Percentiles rank a stretch among this genome's conserved stretches.
Evolutionary conservation across 2,888 invertebrate species (phyloP).

Genomic region (Parelbella ahira): DNA sequence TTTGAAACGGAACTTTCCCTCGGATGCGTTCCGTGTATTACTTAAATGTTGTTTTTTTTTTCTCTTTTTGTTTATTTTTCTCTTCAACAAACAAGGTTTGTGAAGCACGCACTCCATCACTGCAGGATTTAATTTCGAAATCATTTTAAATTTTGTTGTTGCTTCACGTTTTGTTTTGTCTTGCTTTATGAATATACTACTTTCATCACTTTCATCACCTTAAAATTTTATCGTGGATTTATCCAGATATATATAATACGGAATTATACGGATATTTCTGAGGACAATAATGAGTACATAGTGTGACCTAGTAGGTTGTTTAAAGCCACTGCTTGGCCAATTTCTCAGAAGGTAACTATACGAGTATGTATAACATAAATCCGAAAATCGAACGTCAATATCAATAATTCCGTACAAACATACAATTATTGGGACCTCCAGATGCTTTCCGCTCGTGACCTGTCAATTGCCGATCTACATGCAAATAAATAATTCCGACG

Average conservation of each 20-base stretch:
- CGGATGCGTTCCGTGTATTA: conserved; percentile 50
- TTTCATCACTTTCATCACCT: no score
- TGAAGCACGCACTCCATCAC: conserved; percentile 34
- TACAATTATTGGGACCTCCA: conserved; percentile 16
- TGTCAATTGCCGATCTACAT: conserved; percentile 23
- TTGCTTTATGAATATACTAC: no score
- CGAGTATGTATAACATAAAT: no score
- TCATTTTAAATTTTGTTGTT: conserved; percentile 6
- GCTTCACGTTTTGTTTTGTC: conserved; percentile 5
- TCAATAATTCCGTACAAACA: conserved; percentile 15
- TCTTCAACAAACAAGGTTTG: conserved; percentile 41
- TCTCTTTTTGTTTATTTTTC: conserved; percentile 26
- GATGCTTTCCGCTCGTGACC: conserved; percentile 17
- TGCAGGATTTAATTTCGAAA: conserved; percentile 13
- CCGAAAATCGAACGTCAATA: conserved; percentile 4
- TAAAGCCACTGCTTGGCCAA: no score
- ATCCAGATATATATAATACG: no score
- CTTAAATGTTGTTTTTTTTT: conserved; percentile 41
- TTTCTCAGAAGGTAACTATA: no score
- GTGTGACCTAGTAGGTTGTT: no score
- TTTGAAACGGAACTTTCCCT: conserved; percentile 52
- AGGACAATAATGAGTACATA: no score
- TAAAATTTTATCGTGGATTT: no score
- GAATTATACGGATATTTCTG: no score
- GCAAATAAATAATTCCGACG: conserved; percentile 21